Base-by-base conservation (phyloP, 2,888 invertebrate species). In the Leptogaster cylindrica region DNA sequence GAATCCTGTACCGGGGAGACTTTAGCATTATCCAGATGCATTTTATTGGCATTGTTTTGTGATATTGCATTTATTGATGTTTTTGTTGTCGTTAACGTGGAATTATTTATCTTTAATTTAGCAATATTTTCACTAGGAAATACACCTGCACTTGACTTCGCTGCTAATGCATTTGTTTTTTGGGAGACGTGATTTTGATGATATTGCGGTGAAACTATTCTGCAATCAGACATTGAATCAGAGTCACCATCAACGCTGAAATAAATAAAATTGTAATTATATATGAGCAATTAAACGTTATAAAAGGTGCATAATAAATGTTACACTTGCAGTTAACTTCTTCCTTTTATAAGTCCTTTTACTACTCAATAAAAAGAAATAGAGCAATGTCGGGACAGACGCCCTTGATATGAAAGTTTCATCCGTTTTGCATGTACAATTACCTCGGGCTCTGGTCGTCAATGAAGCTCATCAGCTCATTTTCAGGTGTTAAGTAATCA, bases 401-500 rank as follows among this genome's bases (percentile, higher is more conserved):
- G n/a, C n/a, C n/a, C n/a, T n/a, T n/a, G n/a, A n/a, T n/a, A n/a
- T n/a, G n/a, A n/a, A n/a, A n/a, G n/a, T n/a, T n/a, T n/a, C n/a
- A n/a, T n/a, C n/a, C n/a, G n/a, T n/a, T n/a, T n/a, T n/a, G n/a
- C n/a, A n/a, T n/a, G n/a, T n/a, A n/a, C n/a, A n/a, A n/a, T 76
- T 76, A 85, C 85, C 84, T 83, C 25, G 84, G 85, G 73, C 84
- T 85, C 73, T 88, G 85, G 71, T 91, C 90, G 78, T 91, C 91
- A 71, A 91, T 90, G 74, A 91, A 91, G 25, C 88, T 88, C 84
- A 90, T 87, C 72, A 88, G 82, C 76, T 91, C 91, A 70, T 88
- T 85, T 76, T 91, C 91, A 0, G 92, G 92, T 46, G 91, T 92
- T 55, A 92, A 81, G 76, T 90, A 91, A 77, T 92, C 91, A 71